phyloP scores from a whole-genome alignment of 2,797 vertebrate species.

The Pipistrellus pipistrellus region DNA sequence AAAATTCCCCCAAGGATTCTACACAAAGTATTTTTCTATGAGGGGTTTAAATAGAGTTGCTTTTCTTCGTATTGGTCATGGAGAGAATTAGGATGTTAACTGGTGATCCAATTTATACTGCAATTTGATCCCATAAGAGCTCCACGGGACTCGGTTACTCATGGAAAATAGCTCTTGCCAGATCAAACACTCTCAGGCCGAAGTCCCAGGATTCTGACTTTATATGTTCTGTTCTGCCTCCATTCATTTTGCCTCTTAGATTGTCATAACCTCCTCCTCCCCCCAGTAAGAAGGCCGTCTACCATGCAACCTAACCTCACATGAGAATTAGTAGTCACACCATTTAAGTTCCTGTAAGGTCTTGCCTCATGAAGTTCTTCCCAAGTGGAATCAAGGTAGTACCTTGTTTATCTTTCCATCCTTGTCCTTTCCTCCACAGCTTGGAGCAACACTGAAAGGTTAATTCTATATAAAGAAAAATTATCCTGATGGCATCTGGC shows the following conservation, averaged over 20 bases:
- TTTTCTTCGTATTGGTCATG: conserved; percentile 57
- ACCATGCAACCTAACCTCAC: neutral
- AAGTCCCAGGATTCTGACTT: conserved; percentile 21
- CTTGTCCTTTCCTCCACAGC: neutral
- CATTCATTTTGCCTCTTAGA: conserved; percentile 14
- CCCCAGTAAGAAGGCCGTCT: neutral
- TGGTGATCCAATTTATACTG: conserved; percentile 53
- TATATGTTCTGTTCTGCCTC: conserved; percentile 5
- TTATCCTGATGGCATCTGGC: neutral
- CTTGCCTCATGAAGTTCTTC: neutral
- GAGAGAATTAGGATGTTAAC: conserved; percentile 50
- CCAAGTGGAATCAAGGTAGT: neutral
- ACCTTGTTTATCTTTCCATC: neutral
- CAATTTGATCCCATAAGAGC: conserved; percentile 51
- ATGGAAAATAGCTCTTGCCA: conserved; percentile 67
- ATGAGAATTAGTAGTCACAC: neutral
- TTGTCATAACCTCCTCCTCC: neutral
- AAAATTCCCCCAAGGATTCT: neutral
- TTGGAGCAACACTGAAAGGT: conserved; percentile 11
- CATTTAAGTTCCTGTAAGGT: neutral
- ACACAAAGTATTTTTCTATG: conserved; percentile 19
- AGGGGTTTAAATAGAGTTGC: conserved; percentile 56
- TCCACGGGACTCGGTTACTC: neutral
- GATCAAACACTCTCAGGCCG: conserved; percentile 57
- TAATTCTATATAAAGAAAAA: neutral